phyloP scores from a whole-genome alignment of 2,797 vertebrate genomes.

The Pogoniulus pusillus region DNA sequence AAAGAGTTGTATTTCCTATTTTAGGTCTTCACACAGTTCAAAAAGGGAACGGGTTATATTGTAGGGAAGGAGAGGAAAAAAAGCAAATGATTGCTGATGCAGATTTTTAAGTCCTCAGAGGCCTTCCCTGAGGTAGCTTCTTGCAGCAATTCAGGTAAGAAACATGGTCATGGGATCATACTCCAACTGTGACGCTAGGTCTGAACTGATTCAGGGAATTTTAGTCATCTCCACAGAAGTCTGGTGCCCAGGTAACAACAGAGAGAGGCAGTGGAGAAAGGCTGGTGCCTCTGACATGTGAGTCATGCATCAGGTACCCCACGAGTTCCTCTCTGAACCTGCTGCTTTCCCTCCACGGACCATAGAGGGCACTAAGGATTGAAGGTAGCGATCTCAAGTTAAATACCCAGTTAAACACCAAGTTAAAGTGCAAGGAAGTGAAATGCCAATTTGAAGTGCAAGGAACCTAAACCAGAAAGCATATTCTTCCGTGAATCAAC shows the following conservation, averaged over 20 bases:
- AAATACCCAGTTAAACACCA: background rate
- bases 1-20: too few species aligned
- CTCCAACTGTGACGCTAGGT: background rate
- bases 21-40: too few species aligned
- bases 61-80: background rate
- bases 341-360: background rate
- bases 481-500: background rate
- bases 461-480: background rate
- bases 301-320: too few species aligned
- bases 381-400: background rate
- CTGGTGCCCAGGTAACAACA: background rate
- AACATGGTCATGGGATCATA: background rate
- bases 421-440: background rate
- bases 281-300: background rate
- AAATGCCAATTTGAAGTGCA: background rate
- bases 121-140: background rate
- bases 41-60: background rate
- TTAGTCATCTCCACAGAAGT: background rate
- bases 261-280: background rate
- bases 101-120: background rate
- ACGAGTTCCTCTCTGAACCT: background rate
- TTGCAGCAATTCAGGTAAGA: background rate
- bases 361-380: background rate
- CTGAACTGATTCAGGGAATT: background rate
- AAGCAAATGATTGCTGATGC: rapidly evolving